phyloP scores from a whole-genome alignment of 2,888 invertebrate genomes.

The Tenthredo amoena region DNA sequence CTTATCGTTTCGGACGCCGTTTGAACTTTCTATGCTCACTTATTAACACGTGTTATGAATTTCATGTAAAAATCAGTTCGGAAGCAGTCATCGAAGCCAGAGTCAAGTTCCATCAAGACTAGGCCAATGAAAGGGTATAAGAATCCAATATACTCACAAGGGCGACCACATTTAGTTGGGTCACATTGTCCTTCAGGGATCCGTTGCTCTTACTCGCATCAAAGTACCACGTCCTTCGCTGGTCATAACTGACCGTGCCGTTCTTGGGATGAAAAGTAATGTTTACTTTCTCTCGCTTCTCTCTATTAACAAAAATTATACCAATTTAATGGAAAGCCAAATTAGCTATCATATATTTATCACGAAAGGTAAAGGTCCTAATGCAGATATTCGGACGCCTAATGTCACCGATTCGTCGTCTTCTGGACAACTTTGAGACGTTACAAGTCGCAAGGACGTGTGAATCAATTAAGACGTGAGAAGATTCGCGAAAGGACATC shows the following conservation, averaged over 20 bases:
- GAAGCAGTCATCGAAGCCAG: neutral
- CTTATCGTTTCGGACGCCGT: no score
- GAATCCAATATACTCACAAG: constrained; percentile 82
- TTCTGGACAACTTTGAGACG: no score
- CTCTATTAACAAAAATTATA: constrained; percentile 75
- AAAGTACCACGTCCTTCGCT: constrained; percentile 85
- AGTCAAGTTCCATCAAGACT: neutral
- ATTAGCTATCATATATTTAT: neutral
- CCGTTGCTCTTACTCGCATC: constrained; percentile 84
- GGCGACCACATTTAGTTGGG: constrained; percentile 88
- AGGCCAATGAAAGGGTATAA: neutral
- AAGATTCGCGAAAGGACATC: no score
- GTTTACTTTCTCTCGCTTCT: constrained; percentile 86
- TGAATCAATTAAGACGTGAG: no score
- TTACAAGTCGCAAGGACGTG: no score
- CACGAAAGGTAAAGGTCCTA: neutral
- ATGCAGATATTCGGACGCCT: no score
- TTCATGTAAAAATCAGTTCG: neutral
- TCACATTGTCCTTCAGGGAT: constrained; percentile 84
- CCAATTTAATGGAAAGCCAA: neutral
- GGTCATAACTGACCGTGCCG: constrained; percentile 86
- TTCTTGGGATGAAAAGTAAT: constrained; percentile 86
- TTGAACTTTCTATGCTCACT: no score
- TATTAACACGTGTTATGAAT: no score
- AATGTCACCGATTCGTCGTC: no score